These are phyloP conservation scores for Limosa lapponica DNA, from an alignment of 2,797 vertebrate genomes.

Conservation along the genomic window DNA sequence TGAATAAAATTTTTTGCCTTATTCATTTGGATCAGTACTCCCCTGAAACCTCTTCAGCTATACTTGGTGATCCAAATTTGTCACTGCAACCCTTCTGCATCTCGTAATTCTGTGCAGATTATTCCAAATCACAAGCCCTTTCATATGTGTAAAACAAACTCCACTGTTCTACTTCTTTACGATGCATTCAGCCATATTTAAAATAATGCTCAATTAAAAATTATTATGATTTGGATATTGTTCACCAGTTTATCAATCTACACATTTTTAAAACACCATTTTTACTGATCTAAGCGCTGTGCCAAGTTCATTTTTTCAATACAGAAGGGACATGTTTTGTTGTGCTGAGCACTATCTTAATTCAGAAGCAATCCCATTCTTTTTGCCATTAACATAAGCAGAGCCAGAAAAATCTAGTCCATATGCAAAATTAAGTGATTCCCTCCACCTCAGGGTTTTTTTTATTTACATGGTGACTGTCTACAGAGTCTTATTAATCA, in stretches of 20 bases:
- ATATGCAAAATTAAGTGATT: not conserved
- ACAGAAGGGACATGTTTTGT: not conserved
- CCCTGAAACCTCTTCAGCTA: not conserved
- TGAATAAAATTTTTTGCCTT: not conserved
- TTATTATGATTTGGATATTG: not conserved
- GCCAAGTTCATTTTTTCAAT: not conserved
- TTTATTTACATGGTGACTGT: not conserved
- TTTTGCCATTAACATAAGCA: not conserved
- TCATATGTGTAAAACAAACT: not conserved
- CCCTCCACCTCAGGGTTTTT: accelerated
- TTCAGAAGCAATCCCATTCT: not conserved
- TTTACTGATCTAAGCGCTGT: not conserved
- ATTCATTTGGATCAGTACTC: not conserved
- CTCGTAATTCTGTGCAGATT: not conserved
- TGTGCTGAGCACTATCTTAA: not conserved
- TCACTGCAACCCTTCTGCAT: not conserved
- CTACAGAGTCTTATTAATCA: not conserved
- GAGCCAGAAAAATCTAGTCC: not conserved
- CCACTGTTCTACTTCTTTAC: not conserved
- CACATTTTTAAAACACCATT: not conserved
- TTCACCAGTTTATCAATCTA: not conserved
- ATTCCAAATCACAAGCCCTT: not conserved
- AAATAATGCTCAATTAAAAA: not conserved
- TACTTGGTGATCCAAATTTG: not conserved
- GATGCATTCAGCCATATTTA: not conserved